Evolutionary conservation across 2,888 invertebrate genomes (phyloP), one percentile per base, ranked within the genome.

Genomic region (Vesta saturnalis): DNA sequence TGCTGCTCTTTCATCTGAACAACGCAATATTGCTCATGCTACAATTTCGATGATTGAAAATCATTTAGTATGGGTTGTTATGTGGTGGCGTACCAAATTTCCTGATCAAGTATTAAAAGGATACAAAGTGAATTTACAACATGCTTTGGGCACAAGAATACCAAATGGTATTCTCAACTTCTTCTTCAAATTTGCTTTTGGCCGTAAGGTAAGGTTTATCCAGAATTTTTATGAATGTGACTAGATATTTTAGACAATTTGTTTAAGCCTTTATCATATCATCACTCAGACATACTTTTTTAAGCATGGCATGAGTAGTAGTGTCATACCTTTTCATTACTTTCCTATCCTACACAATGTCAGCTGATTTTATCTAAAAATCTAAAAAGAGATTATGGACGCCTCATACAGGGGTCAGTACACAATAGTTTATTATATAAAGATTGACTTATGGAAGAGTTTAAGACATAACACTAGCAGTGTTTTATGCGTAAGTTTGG

Each of bases 41-140:
- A 94, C 95, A 88, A 93, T 94, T 81, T 94, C 94, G 72, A 96
- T 97, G 95, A 90, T 96, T 78, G 96, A 97, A 85, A 96, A 97
- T 83, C 95, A 97, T 83, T 90, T 97, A 47, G 91, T 92, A 65
- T 96, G 96, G 96, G 94, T 95, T 77, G 89, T 94, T 69, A 88
- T 92, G 83, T 95, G 94, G 89, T 96, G 96, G 96, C 92, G 95
- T 79, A 92, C 94, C 80, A 96, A 95, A 87, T 93, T 93, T 82
- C 93, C 95, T n/a, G 94, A 95, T 78, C 90, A 91, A 80, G 77
- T 79, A 75, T 88, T 96, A 82, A 94, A 94, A 86, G 95, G 95
- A 39, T 95, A 95, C 87, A 95, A 96, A 87, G 89, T 96, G 77
- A 95, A 96, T 83, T 88, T 96, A 78, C 95, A 96, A 83, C 94